Evolutionary conservation across 1,140 invertebrate genomes (phyloP), one percentile per base, ranked within the genome.

Genomic region (Platyscapa corneri): DNA sequence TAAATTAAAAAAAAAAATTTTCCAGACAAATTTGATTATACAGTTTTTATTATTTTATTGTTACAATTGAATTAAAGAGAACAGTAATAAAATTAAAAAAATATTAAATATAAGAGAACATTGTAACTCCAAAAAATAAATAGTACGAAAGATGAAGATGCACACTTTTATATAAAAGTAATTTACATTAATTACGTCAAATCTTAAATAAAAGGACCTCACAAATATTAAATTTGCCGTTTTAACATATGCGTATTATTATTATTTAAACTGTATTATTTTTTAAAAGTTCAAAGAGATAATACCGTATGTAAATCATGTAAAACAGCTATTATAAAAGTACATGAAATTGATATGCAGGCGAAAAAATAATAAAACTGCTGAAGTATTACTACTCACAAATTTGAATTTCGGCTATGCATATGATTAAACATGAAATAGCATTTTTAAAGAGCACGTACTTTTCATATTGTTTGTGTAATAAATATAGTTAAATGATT

Each of bases 331-430:
- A n/a, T 74, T 39, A 20, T 42, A n/a, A 39, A 74, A 74, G 39
- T 74, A 74, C 37, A 74, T 42, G 67, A 42, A 74, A 42, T 74
- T 74, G 34, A 74, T 74, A 70, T 74, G 20, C 37, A 74, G 27
- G 20, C 10, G 39, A 32, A 42, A 74, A 27, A 74, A 42, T 74
- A 42, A 74, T 74, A 42, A 74, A 74, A 74, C 14, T 10, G 23
- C n/a, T 42, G 70, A 74, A 42, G 23, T 42, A 74, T n/a, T 27
- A 74, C 37, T 74, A 16, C 20, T 74, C 23, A 23, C 5, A 39
- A 74, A 74, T 42, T 42, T 10, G 12, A 74, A 42, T 42, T 42
- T 74, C 8, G 7, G 37, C 39, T 67, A 67, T 67, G 37, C 78
- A 37, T 27, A 34, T 60, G 23, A 60, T 60, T 23, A 34, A 37